Base-by-base conservation (phyloP, 2,113 vertebrate genomes). In the Trachemys scripta region DNA sequence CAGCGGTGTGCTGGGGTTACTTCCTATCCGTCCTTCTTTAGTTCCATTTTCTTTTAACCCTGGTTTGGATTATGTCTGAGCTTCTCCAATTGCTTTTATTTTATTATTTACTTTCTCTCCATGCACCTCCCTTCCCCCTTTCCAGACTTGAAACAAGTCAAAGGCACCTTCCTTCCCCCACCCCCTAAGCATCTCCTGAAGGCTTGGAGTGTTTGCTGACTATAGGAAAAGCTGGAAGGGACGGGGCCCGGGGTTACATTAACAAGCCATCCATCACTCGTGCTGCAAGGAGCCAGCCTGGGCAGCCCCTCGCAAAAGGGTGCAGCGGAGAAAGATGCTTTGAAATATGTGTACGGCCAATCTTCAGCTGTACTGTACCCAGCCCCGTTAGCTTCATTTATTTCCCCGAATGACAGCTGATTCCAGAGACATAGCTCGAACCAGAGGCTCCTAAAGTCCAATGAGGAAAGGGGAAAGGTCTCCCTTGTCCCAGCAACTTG, bases 41-140 rank as follows among this genome's bases (percentile, higher is more conserved):
- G 3, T 62, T 31, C 19, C 57, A 25, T n/a, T 72, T 35, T n/a
- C 31, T 17, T 62, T 54, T 7, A 24, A 14, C 11, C 11, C 14
- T 3, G 4, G 5, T 65, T 38, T 6, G 12, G 72, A 45, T 76
- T 45, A 76, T 24, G 72, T 45, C 42, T 45, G 38, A 25, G 72
- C 59, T 31, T 27, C 59, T 42, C 53, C n/a, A 5, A 6, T 50
- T 59, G 47, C 49, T 45, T 80, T 80, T 69, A 42, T 50, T 72
- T 49, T 31, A 53, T n/a, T 38, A 35, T 35, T 56, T 42, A 59
- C 72, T 62, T 47, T 24, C 27, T 22, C 51, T 10, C 51, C 50
- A 8, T 13, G 24, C 75, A 13, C 22, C 25, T 8, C 3, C 82
- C 75, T 90, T 0, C 6, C 14, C 22, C 12, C 0, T n/a, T n/a